Base-by-base conservation (phyloP, 2,888 invertebrate species). In the Taenaris catops region DNA sequence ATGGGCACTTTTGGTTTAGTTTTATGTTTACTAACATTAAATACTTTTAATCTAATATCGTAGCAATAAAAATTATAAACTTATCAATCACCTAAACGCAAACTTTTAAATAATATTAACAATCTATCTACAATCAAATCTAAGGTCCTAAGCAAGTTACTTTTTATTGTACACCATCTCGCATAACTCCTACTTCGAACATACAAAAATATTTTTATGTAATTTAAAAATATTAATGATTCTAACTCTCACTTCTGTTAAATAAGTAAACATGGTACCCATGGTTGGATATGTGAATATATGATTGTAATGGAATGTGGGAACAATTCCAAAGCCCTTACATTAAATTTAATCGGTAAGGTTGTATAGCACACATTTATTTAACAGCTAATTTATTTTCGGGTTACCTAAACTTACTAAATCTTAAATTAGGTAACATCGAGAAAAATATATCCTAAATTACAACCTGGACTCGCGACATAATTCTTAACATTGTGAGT, bases 1-100 rank as follows among this genome's bases (percentile, higher is more conserved):
- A 86, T 84, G 87, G 87, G 87, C 87, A 87, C 87, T 87, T 87
- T 87, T 84, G 87, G 87, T 87, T 87, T 83, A 84, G 70, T 84
- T 80, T 78, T 73, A 75, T 75, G 78, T 84, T 83, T 84, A n/a
- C n/a, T n/a, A n/a, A n/a, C n/a, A n/a, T n/a, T n/a, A n/a, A n/a
- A n/a, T n/a, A 75, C 83, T 74, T 79, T 81, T 75, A 80, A 62
- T 75, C 79, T 80, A 79, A 74, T 78, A 79, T 75, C 69, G 62
- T 80, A 80, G 63, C 73, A 74, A 76, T 81, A 70, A 80, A 79
- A 78, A 79, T 76, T 78, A 81, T 72, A 80, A 83, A 81, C 80
- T 76, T 76, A 80, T 75, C 61, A 59, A 69, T 71, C 62, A 56
- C 72, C 79, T 81, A 83, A 81, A 86, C 83, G 83, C 81, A 81